Conservation (phyloP, 2,888 invertebrate genomes). For the Dasysyrphus albostriatus region DNA sequence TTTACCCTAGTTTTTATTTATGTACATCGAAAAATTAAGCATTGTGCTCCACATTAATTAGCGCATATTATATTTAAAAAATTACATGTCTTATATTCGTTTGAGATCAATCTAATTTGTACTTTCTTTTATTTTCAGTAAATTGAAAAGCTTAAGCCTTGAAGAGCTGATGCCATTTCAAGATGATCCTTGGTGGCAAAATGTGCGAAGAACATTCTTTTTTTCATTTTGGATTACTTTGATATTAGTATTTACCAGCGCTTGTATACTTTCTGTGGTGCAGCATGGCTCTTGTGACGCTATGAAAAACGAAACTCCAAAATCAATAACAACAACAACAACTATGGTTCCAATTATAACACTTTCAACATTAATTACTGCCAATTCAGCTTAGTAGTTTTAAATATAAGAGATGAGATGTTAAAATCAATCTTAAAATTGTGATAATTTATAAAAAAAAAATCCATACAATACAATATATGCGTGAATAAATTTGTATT, state of each 20-base stretch:
- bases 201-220: conserved; percentile 83
- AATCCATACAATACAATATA: no score
- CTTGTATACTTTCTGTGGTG: conserved; percentile 82
- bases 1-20: no score
- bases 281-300: conserved; percentile 70
- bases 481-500: no score
- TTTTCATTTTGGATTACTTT: conserved; percentile 85
- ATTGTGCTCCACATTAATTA: no score
- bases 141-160: conserved; percentile 82
- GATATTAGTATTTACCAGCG: conserved; percentile 84
- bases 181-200: conserved; percentile 85
- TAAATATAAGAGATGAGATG: not conserved
- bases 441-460: not conserved
- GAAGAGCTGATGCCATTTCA: conserved; percentile 85
- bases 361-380: conserved; percentile 9
- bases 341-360: conserved; percentile 39
- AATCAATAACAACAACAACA: conserved; percentile 17
- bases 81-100: not conserved
- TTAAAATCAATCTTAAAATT: not conserved
- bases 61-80: no score
- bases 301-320: conserved; percentile 56
- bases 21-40: no score
- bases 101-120: not conserved
- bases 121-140: conserved; percentile 75
- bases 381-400: not conserved